These are phyloP conservation scores for Protobothrops mucrosquamatus DNA, from an alignment of 2,113 vertebrate genomes.

Conservation along the genomic window DNA sequence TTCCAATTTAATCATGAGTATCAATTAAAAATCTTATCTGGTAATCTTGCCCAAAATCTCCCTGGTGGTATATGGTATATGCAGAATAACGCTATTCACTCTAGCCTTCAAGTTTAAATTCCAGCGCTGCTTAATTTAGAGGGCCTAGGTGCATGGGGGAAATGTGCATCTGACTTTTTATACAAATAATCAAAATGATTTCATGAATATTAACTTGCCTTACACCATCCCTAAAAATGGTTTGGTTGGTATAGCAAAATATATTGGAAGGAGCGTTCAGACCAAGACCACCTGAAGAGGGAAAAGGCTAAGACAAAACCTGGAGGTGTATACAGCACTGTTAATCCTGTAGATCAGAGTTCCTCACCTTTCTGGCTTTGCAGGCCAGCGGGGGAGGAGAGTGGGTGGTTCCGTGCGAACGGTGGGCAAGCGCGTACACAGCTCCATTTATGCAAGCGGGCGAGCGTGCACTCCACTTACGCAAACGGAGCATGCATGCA, in stretches of 20 bases:
- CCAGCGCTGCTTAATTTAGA: not conserved
- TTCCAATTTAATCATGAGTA: not conserved
- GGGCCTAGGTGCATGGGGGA: not conserved
- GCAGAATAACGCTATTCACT: not conserved
- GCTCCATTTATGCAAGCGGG: not conserved
- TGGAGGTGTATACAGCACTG: not conserved
- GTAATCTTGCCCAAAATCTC: not conserved
- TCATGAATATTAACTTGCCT: not conserved
- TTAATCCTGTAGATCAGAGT: not conserved
- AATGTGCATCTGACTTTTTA: not conserved
- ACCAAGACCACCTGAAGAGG: not conserved
- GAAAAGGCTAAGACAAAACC: not conserved
- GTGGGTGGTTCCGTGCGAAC: not conserved
- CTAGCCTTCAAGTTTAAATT: not conserved
- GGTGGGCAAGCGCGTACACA: not conserved
- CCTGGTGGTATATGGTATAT: too few species aligned
- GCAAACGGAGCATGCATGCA: not conserved
- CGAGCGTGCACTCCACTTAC: fast-evolving
- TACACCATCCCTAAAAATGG: not conserved
- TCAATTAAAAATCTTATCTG: not conserved
- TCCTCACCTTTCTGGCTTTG: not conserved
- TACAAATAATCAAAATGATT: not conserved
- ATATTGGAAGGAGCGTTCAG: not conserved
- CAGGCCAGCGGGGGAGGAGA: not conserved
- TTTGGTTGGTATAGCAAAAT: not conserved